Evolutionary conservation across 2,888 invertebrate species (phyloP), one percentile per base, ranked within the genome.

Genomic region (Papilio demoleus): DNA sequence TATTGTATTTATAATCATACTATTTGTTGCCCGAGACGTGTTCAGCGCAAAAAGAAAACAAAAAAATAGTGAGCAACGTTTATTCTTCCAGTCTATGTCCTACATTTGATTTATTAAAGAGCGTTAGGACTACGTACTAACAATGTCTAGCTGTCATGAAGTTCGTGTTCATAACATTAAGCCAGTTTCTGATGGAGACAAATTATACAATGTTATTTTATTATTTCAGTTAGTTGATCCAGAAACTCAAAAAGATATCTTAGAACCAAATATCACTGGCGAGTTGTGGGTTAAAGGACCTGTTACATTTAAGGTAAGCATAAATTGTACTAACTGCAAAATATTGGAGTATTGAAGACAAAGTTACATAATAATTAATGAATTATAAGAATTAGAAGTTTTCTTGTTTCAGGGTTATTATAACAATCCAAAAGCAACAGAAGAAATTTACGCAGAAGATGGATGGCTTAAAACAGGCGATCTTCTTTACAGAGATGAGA

Each of bases 391-490:
- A n/a, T n/a, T n/a, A n/a, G n/a, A n/a, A n/a, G n/a, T n/a, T n/a
- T n/a, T n/a, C n/a, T n/a, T n/a, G 14, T 73, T 74, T 12, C 77
- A 88, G 84, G 92, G 86, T 38, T 93, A 93, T 73, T 90, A 90
- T 74, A 90, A 88, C 8, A 86, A 88, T 47, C 81, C 82, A 0
- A 77, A 80, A 68, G 89, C 88, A 14, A 92, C 93, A 1, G 85
- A 84, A 14, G 85, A 86, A 2, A 79, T 85, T 0, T 91, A 89
- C 65, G 87, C 92, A 14, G 81, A 82, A 42, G 88, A 86, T 56
- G 88, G 93, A 22, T 94, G 92, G 92, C 82, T 93, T 47, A 90
- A 87, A 74, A 93, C 94, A 0, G 94, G 94, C 0, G 94, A 94
- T 76, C 78, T 90, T 4, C 86, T 89, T 56, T 93, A 92, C 70